Base-by-base conservation (phyloP, 1,140 invertebrate genomes). In the Heliothis virescens region DNA sequence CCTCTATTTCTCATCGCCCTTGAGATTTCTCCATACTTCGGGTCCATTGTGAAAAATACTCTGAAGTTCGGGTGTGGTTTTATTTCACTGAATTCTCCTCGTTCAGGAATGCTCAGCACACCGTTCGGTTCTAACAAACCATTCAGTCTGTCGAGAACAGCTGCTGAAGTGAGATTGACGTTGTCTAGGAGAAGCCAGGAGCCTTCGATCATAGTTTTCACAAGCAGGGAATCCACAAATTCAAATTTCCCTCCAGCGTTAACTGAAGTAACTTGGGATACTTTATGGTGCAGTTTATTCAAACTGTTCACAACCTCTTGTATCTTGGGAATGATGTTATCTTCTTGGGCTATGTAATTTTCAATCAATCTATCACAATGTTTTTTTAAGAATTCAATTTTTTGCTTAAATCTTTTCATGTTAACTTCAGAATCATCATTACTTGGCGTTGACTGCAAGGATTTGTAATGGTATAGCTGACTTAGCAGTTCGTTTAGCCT, bases 1-100 rank as follows among this genome's bases (percentile, higher is more conserved):
- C 99, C 98, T 90, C 99, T 96, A 91, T 99, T 99, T 79, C 99
- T 96, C 99, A 99, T 99, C 0, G 99, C 99, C 88, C 99, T 96
- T 3, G 99, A 99, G 78, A 99, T 98, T 94, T 99, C 98, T 0
- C 99, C 99, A 95, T 98, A 97, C 86, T 97, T 97, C 0, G 99
- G 98, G 95, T 99, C 97, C 96, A 99, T 98, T 0, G 98, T 97
- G 50, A 99, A 96, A 90, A 99, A 99, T 16, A 99, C 95, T 65
- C 99, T 96, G 91, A 99, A 99, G 89, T 99, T 96, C 50, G 96
- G 95, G 92, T 99, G 98, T 1, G 99, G 98, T 86, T 94, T 96
- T 16, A 99, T 96, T 67, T 96, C 95, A 63, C 97, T 97, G 83
- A 97, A 95, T 82, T 96, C 96, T 5, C 99, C 99, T 89, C 98